A percentile compares a stretch with the other conserved stretches of the same genome.
These are phyloP conservation scores for Rhinopithecus roxellana DNA, from an alignment of 2,113 vertebrate species.

Conservation along the genomic window DNA sequence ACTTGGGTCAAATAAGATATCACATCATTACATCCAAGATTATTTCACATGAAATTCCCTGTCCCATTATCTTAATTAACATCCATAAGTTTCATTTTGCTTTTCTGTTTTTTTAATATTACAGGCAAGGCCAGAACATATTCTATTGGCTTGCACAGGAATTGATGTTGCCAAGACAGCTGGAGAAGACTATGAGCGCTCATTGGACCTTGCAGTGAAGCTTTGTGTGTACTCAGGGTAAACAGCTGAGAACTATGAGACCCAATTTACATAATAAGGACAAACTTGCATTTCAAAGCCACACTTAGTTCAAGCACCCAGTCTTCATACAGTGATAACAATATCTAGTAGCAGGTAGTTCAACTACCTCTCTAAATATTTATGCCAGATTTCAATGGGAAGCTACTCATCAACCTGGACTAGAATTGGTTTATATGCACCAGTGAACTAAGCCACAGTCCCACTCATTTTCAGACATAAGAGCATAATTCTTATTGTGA, in stretches of 20 bases:
- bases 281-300: conserved; percentile 65
- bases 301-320: conserved; percentile 63
- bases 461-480: conserved; percentile 44
- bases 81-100: conserved; percentile 59
- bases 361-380: conserved; percentile 50
- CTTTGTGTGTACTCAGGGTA: conserved; percentile 75
- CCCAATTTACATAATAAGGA: conserved; percentile 71
- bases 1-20: conserved; percentile 2
- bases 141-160: conserved; percentile 76
- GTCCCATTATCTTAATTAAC: conserved; percentile 61
- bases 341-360: conserved; percentile 51
- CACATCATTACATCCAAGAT: neutral
- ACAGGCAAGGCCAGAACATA: conserved; percentile 73
- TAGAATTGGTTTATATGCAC: conserved; percentile 65
- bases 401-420: conserved; percentile 41
- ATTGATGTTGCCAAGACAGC: conserved; percentile 81
- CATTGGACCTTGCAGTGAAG: conserved; percentile 69
- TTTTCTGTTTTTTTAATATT: conserved; percentile 21
- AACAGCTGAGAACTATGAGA: conserved; percentile 74
- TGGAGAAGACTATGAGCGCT: conserved; percentile 77
- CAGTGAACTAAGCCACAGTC: conserved; percentile 50
- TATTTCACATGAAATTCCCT: conserved; percentile 20
- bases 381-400: conserved; percentile 47
- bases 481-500: conserved; percentile 38
- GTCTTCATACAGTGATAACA: conserved; percentile 58